Base-by-base conservation (phyloP, 35 echinoderm and acorn worm species). In the Anneissia japonica region DNA sequence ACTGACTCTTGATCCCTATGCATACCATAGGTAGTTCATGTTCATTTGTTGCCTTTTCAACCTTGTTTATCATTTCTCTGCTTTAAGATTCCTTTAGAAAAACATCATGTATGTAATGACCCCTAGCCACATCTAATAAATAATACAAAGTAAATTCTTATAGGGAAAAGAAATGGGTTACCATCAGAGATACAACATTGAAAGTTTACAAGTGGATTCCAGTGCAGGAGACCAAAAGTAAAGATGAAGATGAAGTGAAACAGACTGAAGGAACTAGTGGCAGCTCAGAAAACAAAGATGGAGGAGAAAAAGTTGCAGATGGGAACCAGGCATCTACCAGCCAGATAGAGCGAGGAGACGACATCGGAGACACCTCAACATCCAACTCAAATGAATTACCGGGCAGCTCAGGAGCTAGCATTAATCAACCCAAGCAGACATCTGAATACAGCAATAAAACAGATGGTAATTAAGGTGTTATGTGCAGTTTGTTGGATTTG, bases 121-220 rank as follows among this genome's bases (percentile, higher is more conserved):
- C 28, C 12, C 28, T 64, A 64, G 51, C 13, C 28, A 14, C 13
- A 28, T 64, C 51, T 14, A 64, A 64, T 14, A 13, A 64, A 14
- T 64, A 64, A 13, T 14, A 28, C 12, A 64, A 13, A 14, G 12
- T 64, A 14, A 14, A 64, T 81, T 39, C 35, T 86, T 84, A 0
- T 34, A 97, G 95, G 95, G 95, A 97, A 86, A 97, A 97, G 89
- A 97, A 97, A 86, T 97, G 95, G 95, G 91, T 97, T 3, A 90
- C 95, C 3, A 87, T 97, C 35, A 85, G 91, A 46, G 95, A 97
- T 79, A 93, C 95, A 32, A 91, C 95, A 30, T 32, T 97, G 13
- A 81, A 85, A 78, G 93, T 97, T 33, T 97, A 91, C 72, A 97
- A 97, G 82, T 97, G 95, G 95, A 88, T 93, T 35, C 95, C 95